These are phyloP conservation scores for Metallyticus violacea DNA, from an alignment of 2,888 invertebrate genomes.

Conservation along the genomic window DNA sequence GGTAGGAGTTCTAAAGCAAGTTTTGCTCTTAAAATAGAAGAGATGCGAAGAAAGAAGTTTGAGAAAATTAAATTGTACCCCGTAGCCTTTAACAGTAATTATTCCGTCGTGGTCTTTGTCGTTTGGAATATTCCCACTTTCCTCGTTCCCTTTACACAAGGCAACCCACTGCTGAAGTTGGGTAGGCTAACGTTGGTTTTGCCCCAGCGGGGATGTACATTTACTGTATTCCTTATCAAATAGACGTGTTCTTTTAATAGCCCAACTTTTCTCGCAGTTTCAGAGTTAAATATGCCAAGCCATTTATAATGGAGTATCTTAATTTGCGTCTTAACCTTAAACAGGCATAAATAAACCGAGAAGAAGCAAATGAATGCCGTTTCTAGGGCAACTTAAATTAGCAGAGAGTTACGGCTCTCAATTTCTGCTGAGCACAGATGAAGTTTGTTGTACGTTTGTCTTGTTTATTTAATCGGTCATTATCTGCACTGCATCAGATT, in stretches of 20 bases:
- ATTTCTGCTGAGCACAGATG: background rate
- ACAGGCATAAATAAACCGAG: background rate
- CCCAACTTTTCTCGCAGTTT: background rate
- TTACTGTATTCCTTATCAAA: background rate
- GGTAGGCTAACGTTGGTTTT: background rate
- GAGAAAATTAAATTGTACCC: background rate
- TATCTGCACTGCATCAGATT: too few species aligned
- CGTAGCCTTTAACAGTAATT: background rate
- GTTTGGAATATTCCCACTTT: background rate
- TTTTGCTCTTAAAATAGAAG: background rate
- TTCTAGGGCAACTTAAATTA: background rate
- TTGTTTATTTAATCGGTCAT: too few species aligned
- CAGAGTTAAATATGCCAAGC: background rate
- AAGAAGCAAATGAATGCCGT: background rate
- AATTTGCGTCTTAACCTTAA: background rate
- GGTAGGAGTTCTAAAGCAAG: background rate
- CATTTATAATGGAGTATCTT: background rate
- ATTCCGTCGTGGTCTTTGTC: background rate
- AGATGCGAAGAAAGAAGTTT: background rate
- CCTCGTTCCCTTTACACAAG: background rate
- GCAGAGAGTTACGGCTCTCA: background rate
- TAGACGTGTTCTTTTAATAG: background rate
- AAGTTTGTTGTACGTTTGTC: too few species aligned
- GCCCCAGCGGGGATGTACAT: background rate
- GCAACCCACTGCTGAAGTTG: background rate